Evolutionary conservation across 2,113 vertebrate species (phyloP).

Genomic region (Antidorcas marsupialis): DNA sequence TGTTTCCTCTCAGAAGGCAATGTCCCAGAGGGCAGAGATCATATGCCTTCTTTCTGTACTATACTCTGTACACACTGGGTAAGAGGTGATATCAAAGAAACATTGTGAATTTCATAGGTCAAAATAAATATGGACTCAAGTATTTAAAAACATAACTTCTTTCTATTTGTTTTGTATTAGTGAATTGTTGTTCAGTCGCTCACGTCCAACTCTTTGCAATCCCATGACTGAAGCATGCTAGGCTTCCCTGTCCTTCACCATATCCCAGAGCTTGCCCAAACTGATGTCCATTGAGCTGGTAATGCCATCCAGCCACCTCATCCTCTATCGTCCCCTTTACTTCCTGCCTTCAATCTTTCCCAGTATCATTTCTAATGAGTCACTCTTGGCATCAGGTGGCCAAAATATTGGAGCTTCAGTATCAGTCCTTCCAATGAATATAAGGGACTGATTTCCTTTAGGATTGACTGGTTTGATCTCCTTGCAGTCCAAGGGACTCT

Average conservation of each 20-base stretch:
- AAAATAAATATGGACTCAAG: not conserved
- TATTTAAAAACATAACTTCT: not conserved
- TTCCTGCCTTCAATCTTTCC: not conserved
- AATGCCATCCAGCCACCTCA: not conserved
- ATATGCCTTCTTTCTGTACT: not conserved
- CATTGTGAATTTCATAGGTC: not conserved
- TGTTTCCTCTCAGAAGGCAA: not conserved
- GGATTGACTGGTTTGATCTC: not conserved
- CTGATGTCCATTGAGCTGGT: not conserved
- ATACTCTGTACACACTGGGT: not conserved
- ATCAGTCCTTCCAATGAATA: not conserved
- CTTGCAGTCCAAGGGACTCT: not conserved
- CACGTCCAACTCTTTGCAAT: rapidly evolving
- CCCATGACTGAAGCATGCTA: not conserved
- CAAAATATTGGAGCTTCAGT: not conserved
- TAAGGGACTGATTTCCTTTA: not conserved
- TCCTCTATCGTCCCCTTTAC: not conserved
- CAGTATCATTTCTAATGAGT: not conserved
- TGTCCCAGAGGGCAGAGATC: not conserved
- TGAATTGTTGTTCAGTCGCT: not conserved
- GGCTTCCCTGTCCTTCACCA: not conserved
- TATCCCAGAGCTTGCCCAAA: not conserved
- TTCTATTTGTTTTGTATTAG: not conserved
- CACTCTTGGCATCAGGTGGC: not conserved
- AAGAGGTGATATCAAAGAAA: not conserved